phyloP scores from a whole-genome alignment of 2,797 vertebrate genomes.

The Sebastes itinus region DNA sequence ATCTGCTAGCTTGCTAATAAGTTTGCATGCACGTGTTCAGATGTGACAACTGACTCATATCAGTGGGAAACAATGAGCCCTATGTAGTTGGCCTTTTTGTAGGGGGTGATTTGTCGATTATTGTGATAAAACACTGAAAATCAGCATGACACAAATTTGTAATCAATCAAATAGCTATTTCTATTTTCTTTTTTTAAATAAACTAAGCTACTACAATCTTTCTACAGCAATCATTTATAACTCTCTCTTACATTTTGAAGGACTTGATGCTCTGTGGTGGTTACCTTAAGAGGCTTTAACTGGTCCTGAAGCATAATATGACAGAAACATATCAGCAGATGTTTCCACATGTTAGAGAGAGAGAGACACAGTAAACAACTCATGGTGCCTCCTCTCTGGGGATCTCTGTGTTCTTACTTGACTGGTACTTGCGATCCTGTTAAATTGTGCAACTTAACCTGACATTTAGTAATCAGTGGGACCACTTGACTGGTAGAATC shows the following conservation, averaged over 20 bases:
- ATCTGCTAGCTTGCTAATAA: no score
- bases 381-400: neutral
- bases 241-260: neutral
- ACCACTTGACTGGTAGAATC: neutral
- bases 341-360: neutral
- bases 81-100: no score
- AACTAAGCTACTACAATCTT: neutral
- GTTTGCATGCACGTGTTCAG: no score
- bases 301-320: neutral
- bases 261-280: neutral
- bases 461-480: neutral
- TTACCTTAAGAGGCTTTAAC: no score
- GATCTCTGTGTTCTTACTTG: neutral
- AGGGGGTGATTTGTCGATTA: no score
- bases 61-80: no score
- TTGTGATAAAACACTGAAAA: no score
- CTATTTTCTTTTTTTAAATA: neutral
- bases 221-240: neutral
- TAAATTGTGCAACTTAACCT: neutral
- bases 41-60: no score
- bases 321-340: neutral
- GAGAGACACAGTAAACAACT: neutral
- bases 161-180: neutral
- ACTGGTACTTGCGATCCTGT: neutral
- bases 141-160: no score